These are phyloP conservation scores for Microdon myrmicae DNA, from an alignment of 2,888 invertebrate species.

Conservation along the genomic window DNA sequence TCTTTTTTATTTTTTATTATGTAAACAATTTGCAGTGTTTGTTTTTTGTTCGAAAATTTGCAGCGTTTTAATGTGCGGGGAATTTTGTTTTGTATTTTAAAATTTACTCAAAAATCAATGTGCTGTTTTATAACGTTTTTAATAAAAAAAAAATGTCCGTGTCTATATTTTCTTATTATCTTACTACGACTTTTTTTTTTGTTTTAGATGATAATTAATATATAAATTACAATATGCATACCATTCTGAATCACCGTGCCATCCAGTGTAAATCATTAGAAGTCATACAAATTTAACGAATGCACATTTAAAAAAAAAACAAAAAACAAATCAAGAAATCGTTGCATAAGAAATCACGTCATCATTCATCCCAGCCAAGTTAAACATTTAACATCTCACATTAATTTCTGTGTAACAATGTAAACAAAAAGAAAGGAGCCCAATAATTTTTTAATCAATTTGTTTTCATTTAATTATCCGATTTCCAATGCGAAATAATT, in stretches of 20 bases:
- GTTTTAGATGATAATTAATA: slow-evolving; percentile 66
- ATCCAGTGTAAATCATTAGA: slow-evolving; percentile 7
- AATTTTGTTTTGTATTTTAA: slow-evolving; percentile 56
- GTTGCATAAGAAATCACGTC: no score
- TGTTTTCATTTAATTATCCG: not conserved
- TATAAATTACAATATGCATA: slow-evolving; percentile 55
- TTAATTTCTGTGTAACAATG: no score
- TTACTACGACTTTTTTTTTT: slow-evolving; percentile 63
- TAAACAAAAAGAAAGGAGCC: slow-evolving; percentile 8
- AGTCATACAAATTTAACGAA: no score
- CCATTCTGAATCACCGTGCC: slow-evolving; percentile 40
- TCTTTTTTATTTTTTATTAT: slow-evolving; percentile 12
- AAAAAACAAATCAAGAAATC: slow-evolving; percentile 20
- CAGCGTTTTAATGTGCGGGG: slow-evolving; percentile 48
- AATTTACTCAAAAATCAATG: slow-evolving; percentile 16
- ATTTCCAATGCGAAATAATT: slow-evolving; percentile 12
- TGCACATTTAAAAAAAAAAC: slow-evolving; percentile 22
- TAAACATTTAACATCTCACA: no score
- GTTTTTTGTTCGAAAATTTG: slow-evolving; percentile 2
- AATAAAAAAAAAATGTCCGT: slow-evolving; percentile 18
- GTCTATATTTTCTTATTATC: slow-evolving; percentile 52
- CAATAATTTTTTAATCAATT: no score
- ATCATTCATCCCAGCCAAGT: slow-evolving; percentile 18
- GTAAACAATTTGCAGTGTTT: slow-evolving; percentile 14
- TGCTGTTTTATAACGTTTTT: slow-evolving; percentile 4